Evolutionary conservation across 2,888 invertebrate genomes (phyloP).

Genomic region (Galerucella nymphaeae): DNA sequence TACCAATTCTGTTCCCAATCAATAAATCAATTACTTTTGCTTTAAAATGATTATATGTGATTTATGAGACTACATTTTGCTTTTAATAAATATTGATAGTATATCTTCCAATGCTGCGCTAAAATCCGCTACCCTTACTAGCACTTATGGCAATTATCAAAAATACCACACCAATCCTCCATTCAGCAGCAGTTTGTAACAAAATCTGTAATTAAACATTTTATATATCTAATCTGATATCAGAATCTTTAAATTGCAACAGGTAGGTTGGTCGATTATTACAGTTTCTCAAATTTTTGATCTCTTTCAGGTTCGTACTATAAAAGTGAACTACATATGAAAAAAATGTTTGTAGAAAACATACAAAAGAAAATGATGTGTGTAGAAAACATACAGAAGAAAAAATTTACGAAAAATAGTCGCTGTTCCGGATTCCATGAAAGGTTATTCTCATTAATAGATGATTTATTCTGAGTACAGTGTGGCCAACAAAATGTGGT

Average conservation of each 20-base stretch:
- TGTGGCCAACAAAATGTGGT: no score
- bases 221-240: conserved; percentile 35
- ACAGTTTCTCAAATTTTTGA: conserved; percentile 16
- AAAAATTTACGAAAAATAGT: no score
- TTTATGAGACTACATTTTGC: conserved; percentile 4
- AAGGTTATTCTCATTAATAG: no score
- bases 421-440: no score
- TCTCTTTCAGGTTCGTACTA: not conserved
- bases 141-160: conserved; percentile 28
- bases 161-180: conserved; percentile 21
- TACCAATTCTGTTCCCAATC: not conserved
- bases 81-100: conserved; percentile 5
- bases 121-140: conserved; percentile 22
- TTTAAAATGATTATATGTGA: not conserved
- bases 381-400: no score
- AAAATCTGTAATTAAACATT: conserved; percentile 36
- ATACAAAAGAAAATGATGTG: no score
- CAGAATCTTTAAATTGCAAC: conserved; percentile 26
- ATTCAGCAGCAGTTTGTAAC: conserved; percentile 23
- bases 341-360: not conserved
- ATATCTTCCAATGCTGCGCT: not conserved
- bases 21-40: not conserved
- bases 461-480: no score
- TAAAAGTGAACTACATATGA: not conserved
- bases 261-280: conserved; percentile 28